Base-by-base conservation (phyloP, 2,797 vertebrate species). In the Taenioides sp. region DNA sequence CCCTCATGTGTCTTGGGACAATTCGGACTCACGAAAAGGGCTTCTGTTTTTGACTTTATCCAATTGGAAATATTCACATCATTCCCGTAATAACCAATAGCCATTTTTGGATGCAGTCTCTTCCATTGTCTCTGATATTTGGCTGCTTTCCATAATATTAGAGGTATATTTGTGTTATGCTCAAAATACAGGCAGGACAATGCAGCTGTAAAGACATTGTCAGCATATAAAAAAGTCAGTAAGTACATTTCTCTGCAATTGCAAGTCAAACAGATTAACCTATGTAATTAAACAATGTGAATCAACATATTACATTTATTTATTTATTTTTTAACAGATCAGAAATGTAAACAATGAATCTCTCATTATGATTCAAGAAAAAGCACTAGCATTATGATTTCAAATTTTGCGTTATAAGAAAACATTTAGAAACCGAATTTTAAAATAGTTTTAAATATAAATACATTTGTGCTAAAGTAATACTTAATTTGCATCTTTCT, bases 21-120 rank as follows among this genome's bases (percentile, higher is more conserved):
- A 75, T 66, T 75, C 31, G 67, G 60, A 83, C 77, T 74, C 78
- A 72, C 69, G 72, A 12, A 64, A 22, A 55, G 65, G 75, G 75
- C 69, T 74, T 62, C 66, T 62, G 52, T n/a, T 58, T n/a, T 40
- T 34, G 64, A 67, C 34, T 40, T 75, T 62, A 62, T 71, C 69
- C 20, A 62, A n/a, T 61, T 47, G 67, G 71, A 81, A 59, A 28
- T 34, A 73, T 77, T 52, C 20, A 57, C 75, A n/a, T 72, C 64
- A 63, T 77, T 16, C 61, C 28, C 66, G 5, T 65, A 59, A 25
- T 43, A 77, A 52, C 20, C 50, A 27, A 1, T 54, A 62, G n/a
- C 5, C 47, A 66, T 31, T 73, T 52, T 65, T 54, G 6, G 23
- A 59, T 28, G 34, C 20, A 54, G 18, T 55, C 59, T 64, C 54